phyloP scores from a whole-genome alignment of 2,113 vertebrate species.

The Tiliqua scincoides region DNA sequence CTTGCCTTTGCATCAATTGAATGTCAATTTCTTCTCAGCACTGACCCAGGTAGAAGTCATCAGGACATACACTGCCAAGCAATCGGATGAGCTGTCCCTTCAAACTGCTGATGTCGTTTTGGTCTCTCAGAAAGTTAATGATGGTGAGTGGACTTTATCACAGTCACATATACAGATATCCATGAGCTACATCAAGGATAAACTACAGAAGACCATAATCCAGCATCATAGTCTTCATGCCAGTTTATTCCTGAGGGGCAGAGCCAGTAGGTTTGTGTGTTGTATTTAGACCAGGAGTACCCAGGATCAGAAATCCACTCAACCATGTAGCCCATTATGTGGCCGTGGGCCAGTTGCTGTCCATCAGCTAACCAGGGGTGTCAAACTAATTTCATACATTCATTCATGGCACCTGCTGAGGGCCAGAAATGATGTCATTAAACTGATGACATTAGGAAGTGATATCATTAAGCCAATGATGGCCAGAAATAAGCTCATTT shows the following conservation, averaged over 20 bases:
- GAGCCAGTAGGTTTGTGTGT: not conserved
- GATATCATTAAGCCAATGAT: too few species aligned
- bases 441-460: too few species aligned
- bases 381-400: too few species aligned
- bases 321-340: too few species aligned
- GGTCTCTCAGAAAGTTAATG: slow-evolving; percentile 86
- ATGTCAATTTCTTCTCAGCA: slow-evolving; percentile 65
- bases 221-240: too few species aligned
- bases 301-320: too few species aligned
- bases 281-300: too few species aligned
- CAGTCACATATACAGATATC: not conserved
- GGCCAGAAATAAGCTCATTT: too few species aligned
- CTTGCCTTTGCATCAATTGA: not conserved
- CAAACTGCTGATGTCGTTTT: slow-evolving; percentile 96
- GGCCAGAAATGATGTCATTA: too few species aligned
- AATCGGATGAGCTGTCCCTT: slow-evolving; percentile 93
- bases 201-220: rapidly evolving
- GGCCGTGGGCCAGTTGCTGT: too few species aligned
- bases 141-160: slow-evolving; percentile 78
- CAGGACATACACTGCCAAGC: slow-evolving; percentile 90
- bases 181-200: not conserved
- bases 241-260: not conserved
- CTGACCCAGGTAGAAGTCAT: slow-evolving; percentile 90
- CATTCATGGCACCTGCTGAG: too few species aligned
- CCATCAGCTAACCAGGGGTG: too few species aligned